Evolutionary conservation across 2,888 invertebrate species (phyloP).

Genomic region (Drosophila conformis): DNA sequence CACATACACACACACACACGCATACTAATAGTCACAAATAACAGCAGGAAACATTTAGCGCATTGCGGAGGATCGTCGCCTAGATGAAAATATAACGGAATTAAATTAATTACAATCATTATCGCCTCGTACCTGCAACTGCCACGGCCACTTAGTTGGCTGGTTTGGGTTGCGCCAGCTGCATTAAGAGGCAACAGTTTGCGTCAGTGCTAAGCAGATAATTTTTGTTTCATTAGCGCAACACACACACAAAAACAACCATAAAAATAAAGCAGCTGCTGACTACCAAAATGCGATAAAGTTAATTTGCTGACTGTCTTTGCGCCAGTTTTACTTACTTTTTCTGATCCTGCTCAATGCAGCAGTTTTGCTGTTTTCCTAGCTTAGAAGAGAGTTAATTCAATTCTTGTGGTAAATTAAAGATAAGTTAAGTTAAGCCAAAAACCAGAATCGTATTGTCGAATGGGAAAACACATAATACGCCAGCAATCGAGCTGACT

Average conservation of each 20-base stretch:
- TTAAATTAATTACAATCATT: conserved; percentile 84
- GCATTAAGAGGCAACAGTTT: conserved; percentile 47
- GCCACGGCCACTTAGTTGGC: conserved; percentile 25
- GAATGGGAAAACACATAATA: background rate
- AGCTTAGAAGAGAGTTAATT: conserved; percentile 10
- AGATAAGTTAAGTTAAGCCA: background rate
- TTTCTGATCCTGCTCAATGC: conserved; percentile 8
- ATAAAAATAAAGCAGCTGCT: conserved; percentile 26
- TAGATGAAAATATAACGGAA: conserved; percentile 83
- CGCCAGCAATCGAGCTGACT: background rate
- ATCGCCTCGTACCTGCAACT: conserved; percentile 74
- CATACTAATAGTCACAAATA: conserved; percentile 47
- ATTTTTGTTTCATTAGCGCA: conserved; percentile 68
- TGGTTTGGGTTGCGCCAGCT: conserved; percentile 21
- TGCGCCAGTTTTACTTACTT: conserved; percentile 38
- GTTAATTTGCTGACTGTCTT: conserved; percentile 64
- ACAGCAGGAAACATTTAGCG: conserved; percentile 79
- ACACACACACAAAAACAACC: conserved; percentile 24
- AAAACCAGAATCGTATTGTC: background rate
- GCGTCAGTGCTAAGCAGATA: conserved; percentile 60
- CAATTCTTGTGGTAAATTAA: conserved; percentile 1
- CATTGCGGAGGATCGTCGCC: conserved; percentile 76
- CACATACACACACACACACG: conserved; percentile 26
- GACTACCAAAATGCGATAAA: conserved; percentile 57
- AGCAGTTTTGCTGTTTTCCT: conserved; percentile 4